Percentiles rank a stretch among this genome's conserved stretches.
These are phyloP conservation scores for Ctenomys sociabilis DNA, from an alignment of 2,113 vertebrate species.

Conservation along the genomic window DNA sequence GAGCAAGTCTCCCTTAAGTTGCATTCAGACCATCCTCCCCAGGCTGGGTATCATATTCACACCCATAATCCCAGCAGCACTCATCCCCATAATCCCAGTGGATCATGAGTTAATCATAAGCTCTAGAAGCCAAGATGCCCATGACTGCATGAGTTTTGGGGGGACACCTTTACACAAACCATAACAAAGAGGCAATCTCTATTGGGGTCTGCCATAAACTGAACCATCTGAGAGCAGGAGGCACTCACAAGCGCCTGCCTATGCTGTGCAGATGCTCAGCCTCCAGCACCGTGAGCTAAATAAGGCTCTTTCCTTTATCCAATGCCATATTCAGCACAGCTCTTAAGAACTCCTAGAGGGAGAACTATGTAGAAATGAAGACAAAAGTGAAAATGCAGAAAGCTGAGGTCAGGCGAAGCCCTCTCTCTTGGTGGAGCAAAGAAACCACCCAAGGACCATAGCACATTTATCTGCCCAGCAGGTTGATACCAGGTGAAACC, in stretches of 20 bases:
- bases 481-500: background rate
- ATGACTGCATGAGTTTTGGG: no score
- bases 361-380: background rate
- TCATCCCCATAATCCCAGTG: no score
- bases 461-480: background rate
- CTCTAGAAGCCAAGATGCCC: no score
- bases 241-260: background rate
- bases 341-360: background rate
- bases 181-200: background rate
- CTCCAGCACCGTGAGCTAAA: background rate
- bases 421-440: background rate
- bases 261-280: background rate
- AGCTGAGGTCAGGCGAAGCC: background rate
- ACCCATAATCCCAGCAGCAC: no score
- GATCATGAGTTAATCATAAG: no score
- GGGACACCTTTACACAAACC: no score
- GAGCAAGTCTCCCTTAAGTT: no score
- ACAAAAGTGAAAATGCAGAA: background rate
- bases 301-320: background rate
- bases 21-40: no score
- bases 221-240: background rate
- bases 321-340: background rate
- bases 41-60: no score
- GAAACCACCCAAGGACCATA: background rate
- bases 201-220: background rate